A percentile compares a stretch with the other conserved stretches of the same genome.
These are phyloP conservation scores for Chloroclysta siterata DNA, from an alignment of 2,888 invertebrate species.

Conservation along the genomic window DNA sequence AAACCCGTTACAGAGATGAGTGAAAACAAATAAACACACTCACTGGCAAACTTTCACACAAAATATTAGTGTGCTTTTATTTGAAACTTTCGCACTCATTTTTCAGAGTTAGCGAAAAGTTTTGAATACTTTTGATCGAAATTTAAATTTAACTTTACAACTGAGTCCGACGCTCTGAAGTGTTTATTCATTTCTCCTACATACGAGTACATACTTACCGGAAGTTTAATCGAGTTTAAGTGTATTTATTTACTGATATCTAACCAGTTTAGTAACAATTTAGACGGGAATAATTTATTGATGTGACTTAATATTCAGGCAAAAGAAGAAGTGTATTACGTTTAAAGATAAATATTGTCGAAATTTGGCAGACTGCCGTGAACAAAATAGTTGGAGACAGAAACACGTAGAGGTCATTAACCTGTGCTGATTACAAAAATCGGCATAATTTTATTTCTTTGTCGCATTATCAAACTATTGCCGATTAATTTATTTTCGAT, in stretches of 20 bases:
- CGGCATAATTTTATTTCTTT: conserved; percentile 9
- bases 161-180: neutral
- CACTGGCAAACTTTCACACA: too few relatives aligned
- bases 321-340: too few relatives aligned
- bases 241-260: neutral
- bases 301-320: neutral
- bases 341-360: neutral
- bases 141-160: too few relatives aligned
- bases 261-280: neutral
- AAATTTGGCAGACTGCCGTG: conserved; percentile 34
- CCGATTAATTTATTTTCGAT: conserved; percentile 6
- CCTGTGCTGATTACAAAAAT: conserved; percentile 29
- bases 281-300: neutral
- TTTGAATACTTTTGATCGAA: neutral
- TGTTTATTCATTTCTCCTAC: neutral
- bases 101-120: too few relatives aligned
- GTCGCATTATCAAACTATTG: conserved; percentile 4
- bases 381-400: conserved; percentile 36
- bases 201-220: neutral
- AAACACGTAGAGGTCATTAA: conserved; percentile 33
- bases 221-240: conserved; percentile 1
- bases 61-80: too few relatives aligned
- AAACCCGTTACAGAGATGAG: too few relatives aligned
- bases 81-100: too few relatives aligned
- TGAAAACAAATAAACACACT: too few relatives aligned